Base-by-base conservation (phyloP, 2,888 invertebrate genomes). In the Trisateles emortualis region DNA sequence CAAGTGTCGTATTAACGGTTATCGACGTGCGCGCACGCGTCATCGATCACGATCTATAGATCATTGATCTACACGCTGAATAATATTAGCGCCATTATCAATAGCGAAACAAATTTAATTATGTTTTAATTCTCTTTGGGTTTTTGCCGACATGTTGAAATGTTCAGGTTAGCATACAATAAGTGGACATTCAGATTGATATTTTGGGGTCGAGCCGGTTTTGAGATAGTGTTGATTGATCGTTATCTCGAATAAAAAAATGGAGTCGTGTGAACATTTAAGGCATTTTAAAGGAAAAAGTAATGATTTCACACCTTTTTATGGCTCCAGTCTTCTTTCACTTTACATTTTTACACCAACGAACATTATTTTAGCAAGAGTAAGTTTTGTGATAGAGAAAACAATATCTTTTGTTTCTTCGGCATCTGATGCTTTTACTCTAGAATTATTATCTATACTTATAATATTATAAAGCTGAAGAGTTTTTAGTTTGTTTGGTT, bases 31-130 rank as follows among this genome's bases (percentile, higher is more conserved):
- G 66, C 62, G 68, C 76, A 76, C 74, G 74, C 75, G 78, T 72
- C 69, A 71, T 76, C 68, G 75, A 77, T 77, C 81, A 78, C 65
- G 78, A 78, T 78, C 74, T 73, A 78, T 79, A 75, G 83, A 83
- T 79, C 81, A 75, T 72, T 81, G 78, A 78, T 80, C 76, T 69
- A 77, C 22, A 64, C 59, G 60, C 58, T 56, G 63, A 73, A 66
- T 76, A 73, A 65, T 64, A 76, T 78, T 70, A 69, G 60, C 51
- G 73, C 56, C 60, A 61, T 55, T 46, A 63, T 68, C 33, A 56
- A 54, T 24, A 46, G 38, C 53, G 49, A 45, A 57, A 54, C 52
- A 54, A 68, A 61, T 61, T 47, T 33, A 58, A 59, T 69, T 60
- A 65, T 51, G 46, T 60, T 58, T 53, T 40, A 43, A 56, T 55